These are phyloP conservation scores for Euleptes europaea DNA, from an alignment of 2,113 vertebrate genomes.

Conservation along the genomic window DNA sequence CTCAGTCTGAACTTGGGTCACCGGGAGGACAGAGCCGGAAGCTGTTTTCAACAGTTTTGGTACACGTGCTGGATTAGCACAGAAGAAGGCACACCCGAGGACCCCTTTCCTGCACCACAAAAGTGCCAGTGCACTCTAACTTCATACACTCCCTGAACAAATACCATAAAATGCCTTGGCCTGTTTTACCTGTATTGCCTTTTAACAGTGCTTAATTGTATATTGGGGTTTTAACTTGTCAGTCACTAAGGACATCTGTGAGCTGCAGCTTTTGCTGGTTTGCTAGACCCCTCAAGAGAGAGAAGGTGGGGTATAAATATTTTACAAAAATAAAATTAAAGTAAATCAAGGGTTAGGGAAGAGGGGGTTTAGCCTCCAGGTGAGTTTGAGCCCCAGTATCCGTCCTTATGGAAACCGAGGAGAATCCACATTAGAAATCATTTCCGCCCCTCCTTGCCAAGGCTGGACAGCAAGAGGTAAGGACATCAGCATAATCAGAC, in stretches of 20 bases:
- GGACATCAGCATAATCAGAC: too few relatives aligned
- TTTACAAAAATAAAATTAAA: too few relatives aligned
- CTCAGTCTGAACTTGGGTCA: not conserved
- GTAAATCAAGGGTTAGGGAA: too few relatives aligned
- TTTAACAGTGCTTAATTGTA: too few relatives aligned
- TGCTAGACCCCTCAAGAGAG: too few relatives aligned
- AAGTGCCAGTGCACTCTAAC: not conserved
- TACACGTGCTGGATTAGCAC: not conserved
- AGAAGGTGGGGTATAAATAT: too few relatives aligned
- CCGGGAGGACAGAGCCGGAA: not conserved
- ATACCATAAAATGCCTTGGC: too few relatives aligned
- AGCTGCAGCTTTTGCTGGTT: too few relatives aligned
- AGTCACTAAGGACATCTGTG: too few relatives aligned
- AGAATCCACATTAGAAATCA: not conserved
- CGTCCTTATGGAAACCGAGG: not conserved
- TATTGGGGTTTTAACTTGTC: too few relatives aligned
- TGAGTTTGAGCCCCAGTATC: not conserved
- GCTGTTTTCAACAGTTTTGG: not conserved
- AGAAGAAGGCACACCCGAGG: too few relatives aligned
- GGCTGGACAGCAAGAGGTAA: not conserved
- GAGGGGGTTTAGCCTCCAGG: not conserved
- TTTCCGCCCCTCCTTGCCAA: not conserved
- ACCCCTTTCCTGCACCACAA: not conserved
- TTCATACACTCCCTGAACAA: not conserved
- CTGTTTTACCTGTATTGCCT: too few relatives aligned